Conservation (phyloP, 2,797 vertebrate genomes). For the Melanitta fusca region DNA sequence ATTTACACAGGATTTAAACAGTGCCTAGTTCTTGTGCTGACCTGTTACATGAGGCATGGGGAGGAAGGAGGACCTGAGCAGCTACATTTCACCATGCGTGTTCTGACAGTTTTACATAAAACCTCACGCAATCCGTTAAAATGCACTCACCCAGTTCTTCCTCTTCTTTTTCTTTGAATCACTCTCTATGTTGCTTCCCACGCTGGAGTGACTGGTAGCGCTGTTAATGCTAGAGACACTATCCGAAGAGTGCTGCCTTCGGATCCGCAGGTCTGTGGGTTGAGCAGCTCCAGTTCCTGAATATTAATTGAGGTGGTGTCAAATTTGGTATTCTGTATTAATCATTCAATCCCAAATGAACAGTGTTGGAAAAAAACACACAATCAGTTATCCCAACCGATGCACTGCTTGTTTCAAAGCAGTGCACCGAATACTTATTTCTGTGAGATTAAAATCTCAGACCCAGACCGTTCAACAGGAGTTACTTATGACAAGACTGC, state of each 20-base stretch:
- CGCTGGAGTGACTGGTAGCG: slow-evolving; percentile 96
- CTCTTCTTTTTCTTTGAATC: slow-evolving; percentile 97
- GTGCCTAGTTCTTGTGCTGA: not conserved
- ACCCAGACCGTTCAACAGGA: not conserved
- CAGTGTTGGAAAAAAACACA: not conserved
- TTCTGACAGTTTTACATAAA: not conserved
- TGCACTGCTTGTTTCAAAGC: not conserved
- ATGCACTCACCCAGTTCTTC: slow-evolving; percentile 94
- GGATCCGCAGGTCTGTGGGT: slow-evolving; percentile 91
- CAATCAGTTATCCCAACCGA: not conserved
- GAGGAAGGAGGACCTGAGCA: not conserved
- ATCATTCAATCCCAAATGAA: not conserved
- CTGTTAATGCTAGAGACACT: slow-evolving; percentile 97
- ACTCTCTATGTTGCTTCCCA: slow-evolving; percentile 93
- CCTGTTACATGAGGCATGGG: not conserved
- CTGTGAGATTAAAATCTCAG: not conserved
- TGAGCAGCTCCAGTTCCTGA: slow-evolving; percentile 75
- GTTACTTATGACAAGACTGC: not conserved
- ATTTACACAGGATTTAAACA: not conserved
- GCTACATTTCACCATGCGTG: not conserved
- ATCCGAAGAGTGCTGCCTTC: slow-evolving; percentile 95
- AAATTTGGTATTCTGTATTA: not conserved
- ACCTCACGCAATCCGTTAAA: not conserved
- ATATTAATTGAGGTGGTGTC: accelerated
- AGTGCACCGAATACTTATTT: not conserved